These are phyloP conservation scores for Agapornis roseicollis DNA, from an alignment of 2,113 vertebrate species.

Conservation along the genomic window DNA sequence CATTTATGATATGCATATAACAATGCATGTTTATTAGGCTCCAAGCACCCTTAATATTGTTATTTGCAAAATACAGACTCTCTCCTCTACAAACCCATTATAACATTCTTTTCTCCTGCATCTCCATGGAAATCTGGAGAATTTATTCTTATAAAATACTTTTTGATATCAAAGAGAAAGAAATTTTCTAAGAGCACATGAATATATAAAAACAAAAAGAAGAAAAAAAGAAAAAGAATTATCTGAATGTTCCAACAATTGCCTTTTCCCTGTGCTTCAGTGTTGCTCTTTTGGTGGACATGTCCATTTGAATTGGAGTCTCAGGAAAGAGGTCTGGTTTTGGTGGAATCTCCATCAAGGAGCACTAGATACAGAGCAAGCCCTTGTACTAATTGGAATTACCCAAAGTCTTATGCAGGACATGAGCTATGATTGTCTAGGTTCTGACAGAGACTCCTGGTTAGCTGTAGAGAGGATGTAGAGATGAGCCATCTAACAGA, in stretches of 20 bases:
- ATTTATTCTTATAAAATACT: not conserved
- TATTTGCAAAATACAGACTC: not conserved
- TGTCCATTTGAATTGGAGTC: not conserved
- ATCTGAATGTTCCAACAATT: not conserved
- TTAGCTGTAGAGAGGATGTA: not conserved
- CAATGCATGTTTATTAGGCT: not conserved
- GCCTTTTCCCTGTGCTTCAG: not conserved
- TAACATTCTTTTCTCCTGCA: not conserved
- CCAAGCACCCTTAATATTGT: not conserved
- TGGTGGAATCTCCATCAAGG: not conserved
- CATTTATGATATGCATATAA: not conserved
- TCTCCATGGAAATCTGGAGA: not conserved
- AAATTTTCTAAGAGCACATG: not conserved
- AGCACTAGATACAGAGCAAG: not conserved
- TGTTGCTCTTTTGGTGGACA: not conserved
- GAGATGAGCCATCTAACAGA: rapidly evolving
- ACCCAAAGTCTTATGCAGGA: not conserved
- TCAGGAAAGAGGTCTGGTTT: not conserved
- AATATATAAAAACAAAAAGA: not conserved
- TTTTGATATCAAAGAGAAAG: not conserved
- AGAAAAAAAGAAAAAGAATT: not conserved
- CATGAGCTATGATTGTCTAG: not conserved
- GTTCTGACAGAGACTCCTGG: not conserved
- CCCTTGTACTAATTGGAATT: not conserved
- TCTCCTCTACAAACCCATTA: not conserved